Evolutionary conservation across 2,888 invertebrate species (phyloP).

Genomic region (Dicyrtoma fusca): DNA sequence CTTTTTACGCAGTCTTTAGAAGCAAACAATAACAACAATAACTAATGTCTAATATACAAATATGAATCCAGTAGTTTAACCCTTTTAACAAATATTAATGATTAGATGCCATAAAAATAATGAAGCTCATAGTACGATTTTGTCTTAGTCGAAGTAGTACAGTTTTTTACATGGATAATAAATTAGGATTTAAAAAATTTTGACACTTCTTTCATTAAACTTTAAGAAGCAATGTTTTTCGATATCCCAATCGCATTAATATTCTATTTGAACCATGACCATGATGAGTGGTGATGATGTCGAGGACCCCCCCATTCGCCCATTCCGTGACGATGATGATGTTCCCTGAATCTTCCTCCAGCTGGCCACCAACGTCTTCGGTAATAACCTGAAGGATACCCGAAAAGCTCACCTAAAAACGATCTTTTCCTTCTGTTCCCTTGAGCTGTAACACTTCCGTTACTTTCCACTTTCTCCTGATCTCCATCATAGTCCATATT

Average conservation of each 20-base stretch:
- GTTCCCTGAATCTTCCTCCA: background rate
- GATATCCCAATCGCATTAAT: background rate
- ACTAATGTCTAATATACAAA: too few relatives aligned
- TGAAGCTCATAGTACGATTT: too few relatives aligned
- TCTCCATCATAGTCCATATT: conserved; percentile 8
- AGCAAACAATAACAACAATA: too few relatives aligned
- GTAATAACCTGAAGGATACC: conserved; percentile 19
- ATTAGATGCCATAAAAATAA: too few relatives aligned
- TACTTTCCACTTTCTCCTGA: too few relatives aligned
- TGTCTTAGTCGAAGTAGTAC: too few relatives aligned
- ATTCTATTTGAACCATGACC: background rate
- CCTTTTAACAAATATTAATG: too few relatives aligned
- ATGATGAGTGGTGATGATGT: background rate
- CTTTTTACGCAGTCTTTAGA: too few relatives aligned
- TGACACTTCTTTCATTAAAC: too few relatives aligned
- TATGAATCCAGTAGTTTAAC: too few relatives aligned
- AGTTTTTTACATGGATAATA: too few relatives aligned
- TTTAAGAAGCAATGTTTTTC: background rate
- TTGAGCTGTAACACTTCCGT: background rate
- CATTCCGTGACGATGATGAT: background rate
- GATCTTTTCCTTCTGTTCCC: background rate
- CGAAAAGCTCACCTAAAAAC: conserved; percentile 5
- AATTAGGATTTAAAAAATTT: too few relatives aligned
- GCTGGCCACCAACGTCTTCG: conserved; percentile 28
- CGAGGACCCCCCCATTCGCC: background rate